phyloP scores from a whole-genome alignment of 2,888 invertebrate species.

The Sesia bembeciformis region DNA sequence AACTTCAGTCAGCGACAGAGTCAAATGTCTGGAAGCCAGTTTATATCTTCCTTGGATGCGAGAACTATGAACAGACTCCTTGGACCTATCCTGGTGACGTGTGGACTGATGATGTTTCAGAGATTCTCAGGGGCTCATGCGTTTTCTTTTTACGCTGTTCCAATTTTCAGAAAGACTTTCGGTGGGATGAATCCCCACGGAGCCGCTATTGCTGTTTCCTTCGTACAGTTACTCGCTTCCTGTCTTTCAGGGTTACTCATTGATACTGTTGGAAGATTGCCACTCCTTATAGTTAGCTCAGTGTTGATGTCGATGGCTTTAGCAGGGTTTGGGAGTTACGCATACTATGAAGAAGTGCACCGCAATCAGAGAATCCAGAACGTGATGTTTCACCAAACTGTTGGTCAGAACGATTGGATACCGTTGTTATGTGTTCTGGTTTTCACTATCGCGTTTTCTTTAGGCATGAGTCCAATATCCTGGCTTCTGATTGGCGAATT shows the following conservation, averaged over 20 bases:
- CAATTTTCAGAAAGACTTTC: slow-evolving; percentile 89
- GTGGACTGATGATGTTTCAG: slow-evolving; percentile 92
- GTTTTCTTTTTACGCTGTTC: slow-evolving; percentile 89
- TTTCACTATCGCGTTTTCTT: slow-evolving; percentile 89
- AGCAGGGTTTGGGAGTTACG: slow-evolving; percentile 88
- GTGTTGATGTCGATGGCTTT: slow-evolving; percentile 90
- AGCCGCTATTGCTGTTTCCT: slow-evolving; percentile 89
- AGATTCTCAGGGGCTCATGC: slow-evolving; percentile 88
- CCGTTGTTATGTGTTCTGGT: slow-evolving; percentile 87
- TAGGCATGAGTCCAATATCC: slow-evolving; percentile 91
- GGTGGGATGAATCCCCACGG: slow-evolving; percentile 87
- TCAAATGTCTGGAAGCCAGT: slow-evolving; percentile 55
- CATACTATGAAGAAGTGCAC: slow-evolving; percentile 84
- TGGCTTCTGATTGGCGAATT: slow-evolving; percentile 89
- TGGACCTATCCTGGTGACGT: slow-evolving; percentile 87
- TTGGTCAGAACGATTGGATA: slow-evolving; percentile 85
- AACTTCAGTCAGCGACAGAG: slow-evolving; percentile 65
- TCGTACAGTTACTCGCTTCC: slow-evolving; percentile 89
- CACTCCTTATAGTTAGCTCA: slow-evolving; percentile 87
- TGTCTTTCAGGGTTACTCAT: slow-evolving; percentile 86
- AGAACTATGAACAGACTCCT: slow-evolving; percentile 63
- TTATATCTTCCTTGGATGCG: slow-evolving; percentile 54
- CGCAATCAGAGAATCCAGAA: slow-evolving; percentile 68
- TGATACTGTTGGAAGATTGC: slow-evolving; percentile 88
- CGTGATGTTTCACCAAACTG: slow-evolving; percentile 63